These are phyloP conservation scores for Apostichopus japonicus DNA, from an alignment of 35 echinoderm and acorn worm genomes.

Conservation along the genomic window DNA sequence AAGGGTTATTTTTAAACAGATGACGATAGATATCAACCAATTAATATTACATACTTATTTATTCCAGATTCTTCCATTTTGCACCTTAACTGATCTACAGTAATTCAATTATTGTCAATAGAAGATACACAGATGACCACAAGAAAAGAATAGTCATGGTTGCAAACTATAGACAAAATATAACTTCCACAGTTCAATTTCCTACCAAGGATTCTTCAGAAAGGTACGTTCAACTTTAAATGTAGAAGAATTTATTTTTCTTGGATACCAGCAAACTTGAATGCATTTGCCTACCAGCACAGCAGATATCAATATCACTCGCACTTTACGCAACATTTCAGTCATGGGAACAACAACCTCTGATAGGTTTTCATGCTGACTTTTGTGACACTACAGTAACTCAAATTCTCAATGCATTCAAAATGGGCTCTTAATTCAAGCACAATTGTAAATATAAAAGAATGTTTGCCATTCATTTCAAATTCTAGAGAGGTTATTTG, in stretches of 20 bases:
- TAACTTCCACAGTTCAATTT: background rate
- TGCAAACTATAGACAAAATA: background rate
- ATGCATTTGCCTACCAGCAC: background rate
- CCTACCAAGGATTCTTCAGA: background rate
- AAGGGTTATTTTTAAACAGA: no score
- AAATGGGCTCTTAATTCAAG: no score
- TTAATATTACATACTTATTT: no score
- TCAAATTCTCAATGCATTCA: no score
- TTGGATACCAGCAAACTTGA: background rate
- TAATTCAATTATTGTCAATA: no score
- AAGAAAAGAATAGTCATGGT: no score
- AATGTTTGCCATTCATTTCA: constrained; percentile 4
- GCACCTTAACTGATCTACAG: no score
- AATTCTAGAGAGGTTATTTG: background rate
- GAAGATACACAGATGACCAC: no score
- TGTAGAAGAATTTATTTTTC: background rate
- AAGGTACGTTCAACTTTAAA: background rate
- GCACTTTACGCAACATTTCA: background rate
- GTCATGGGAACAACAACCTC: background rate
- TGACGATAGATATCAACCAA: no score
- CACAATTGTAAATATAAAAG: background rate
- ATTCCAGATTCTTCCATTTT: no score
- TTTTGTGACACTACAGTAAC: no score
- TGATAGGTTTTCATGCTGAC: background rate
- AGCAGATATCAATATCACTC: background rate